phyloP scores from a whole-genome alignment of 2,888 invertebrate species.

The Heliconius sara region DNA sequence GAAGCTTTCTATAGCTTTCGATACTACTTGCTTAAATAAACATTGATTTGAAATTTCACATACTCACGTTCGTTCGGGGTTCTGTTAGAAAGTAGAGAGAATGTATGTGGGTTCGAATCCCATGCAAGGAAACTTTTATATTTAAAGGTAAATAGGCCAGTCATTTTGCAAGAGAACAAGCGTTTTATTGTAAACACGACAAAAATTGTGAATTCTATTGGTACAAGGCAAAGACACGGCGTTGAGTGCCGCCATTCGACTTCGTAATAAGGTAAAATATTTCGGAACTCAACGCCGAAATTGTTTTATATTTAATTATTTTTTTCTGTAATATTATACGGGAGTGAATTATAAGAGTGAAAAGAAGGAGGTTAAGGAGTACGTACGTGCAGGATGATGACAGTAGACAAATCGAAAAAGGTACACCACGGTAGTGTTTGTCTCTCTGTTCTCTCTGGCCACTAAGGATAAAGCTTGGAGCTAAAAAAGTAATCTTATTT shows the following conservation, averaged over 20 bases:
- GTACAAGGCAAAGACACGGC: not conserved
- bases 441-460: too few relatives aligned
- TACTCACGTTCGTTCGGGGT: not conserved
- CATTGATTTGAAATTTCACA: slow-evolving; percentile 7
- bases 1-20: slow-evolving; percentile 48
- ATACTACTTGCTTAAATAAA: slow-evolving; percentile 28
- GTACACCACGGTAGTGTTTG: not conserved
- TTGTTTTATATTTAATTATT: too few relatives aligned
- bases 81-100: not conserved
- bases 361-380: not conserved
- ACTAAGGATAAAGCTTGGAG: not conserved
- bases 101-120: not conserved
- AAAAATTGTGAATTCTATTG: not conserved
- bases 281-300: too few relatives aligned
- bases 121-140: not conserved
- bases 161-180: too few relatives aligned
- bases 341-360: not conserved
- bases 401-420: not conserved
- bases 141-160: too few relatives aligned
- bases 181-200: too few relatives aligned
- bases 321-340: not conserved
- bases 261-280: too few relatives aligned
- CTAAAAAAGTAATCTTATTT: not conserved
- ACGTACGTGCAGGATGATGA: too few relatives aligned
- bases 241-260: not conserved